Evolutionary conservation across 1,140 invertebrate genomes (phyloP), one percentile per base, ranked within the genome.

Genomic region (Agraylea sexmaculata): DNA sequence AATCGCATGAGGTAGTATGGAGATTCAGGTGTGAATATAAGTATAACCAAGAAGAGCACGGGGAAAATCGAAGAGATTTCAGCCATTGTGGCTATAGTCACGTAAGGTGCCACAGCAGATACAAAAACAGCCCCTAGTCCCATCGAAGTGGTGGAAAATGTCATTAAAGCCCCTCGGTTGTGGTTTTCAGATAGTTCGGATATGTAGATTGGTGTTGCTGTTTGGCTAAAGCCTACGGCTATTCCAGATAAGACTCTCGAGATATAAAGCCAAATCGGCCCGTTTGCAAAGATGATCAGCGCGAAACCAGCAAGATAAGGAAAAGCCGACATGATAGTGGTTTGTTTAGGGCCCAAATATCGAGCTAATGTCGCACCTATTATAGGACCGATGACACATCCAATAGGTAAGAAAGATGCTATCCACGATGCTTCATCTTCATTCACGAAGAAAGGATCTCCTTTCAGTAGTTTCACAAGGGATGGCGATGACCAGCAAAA

Each of bases 251-350:
- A 20, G 31, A 46, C 43, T 43, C 47, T 43, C 2, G 47, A 49
- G 11, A 43, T 20, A 27, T 49, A 49, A 8, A 49, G 29, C 47
- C 47, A 49, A 11, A 28, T 27, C 3, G 47, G 47, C n/a, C 37
- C 25, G 7, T 37, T 49, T 16, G 47, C 12, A 60, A 53, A 43
- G 58, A 71, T 33, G 56, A 68, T 59, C 0, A 66, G 49, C 0
- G 63, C 23, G 28, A 55, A 56, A 12, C 52, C 51, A 3, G 47
- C 12, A 4, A 58, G 30, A 11, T 53, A 51, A 6, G 59, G 59
- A 20, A 55, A 21, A 4, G 40, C 48, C 7, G 53, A 47, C 8
- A 56, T 37, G 4, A 63, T 18, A 2, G 60, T 52, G 0, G 59
- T 43, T 19, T 49, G 54, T 40, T 61, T 61, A 27, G 58, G 50